These are phyloP conservation scores for Stenotaenia linearis DNA, from an alignment of 2,888 invertebrate genomes.

Conservation along the genomic window DNA sequence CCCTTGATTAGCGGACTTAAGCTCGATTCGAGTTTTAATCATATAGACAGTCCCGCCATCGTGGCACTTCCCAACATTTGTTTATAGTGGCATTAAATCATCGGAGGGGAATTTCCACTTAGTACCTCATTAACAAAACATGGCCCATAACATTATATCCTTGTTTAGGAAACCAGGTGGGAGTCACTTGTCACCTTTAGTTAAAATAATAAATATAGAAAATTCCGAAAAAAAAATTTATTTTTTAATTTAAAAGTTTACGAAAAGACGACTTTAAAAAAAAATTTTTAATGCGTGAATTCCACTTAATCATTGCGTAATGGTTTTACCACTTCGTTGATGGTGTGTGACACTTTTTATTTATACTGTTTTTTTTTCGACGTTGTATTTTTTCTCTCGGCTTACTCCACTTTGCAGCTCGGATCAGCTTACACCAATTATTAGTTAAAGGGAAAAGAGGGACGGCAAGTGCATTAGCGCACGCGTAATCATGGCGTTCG, in stretches of 20 bases:
- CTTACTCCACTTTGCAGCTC: not conserved
- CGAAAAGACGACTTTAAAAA: not conserved
- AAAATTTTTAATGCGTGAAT: not conserved
- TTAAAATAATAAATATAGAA: not conserved
- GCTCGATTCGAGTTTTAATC: constrained; percentile 6
- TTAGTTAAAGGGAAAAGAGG: constrained; percentile 6
- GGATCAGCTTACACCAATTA: constrained; percentile 19
- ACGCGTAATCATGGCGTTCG: constrained; percentile 11
- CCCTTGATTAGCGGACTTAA: constrained; percentile 1
- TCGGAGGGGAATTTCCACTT: constrained; percentile 11
- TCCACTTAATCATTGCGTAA: not conserved
- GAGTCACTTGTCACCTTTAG: not conserved
- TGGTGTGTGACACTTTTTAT: not conserved
- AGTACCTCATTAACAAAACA: constrained; percentile 19
- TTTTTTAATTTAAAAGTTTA: not conserved
- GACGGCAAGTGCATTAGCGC: constrained; percentile 11
- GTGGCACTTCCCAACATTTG: not conserved
- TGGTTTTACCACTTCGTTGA: not conserved
- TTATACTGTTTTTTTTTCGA: not conserved
- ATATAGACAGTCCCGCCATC: constrained; percentile 12
- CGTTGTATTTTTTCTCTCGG: not conserved
- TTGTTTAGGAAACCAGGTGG: not conserved
- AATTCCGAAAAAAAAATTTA: not conserved
- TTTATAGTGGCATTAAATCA: constrained; percentile 15
- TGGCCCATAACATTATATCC: not conserved